Base-by-base conservation (phyloP, 2,888 invertebrate genomes). In the Macaria liturata region DNA sequence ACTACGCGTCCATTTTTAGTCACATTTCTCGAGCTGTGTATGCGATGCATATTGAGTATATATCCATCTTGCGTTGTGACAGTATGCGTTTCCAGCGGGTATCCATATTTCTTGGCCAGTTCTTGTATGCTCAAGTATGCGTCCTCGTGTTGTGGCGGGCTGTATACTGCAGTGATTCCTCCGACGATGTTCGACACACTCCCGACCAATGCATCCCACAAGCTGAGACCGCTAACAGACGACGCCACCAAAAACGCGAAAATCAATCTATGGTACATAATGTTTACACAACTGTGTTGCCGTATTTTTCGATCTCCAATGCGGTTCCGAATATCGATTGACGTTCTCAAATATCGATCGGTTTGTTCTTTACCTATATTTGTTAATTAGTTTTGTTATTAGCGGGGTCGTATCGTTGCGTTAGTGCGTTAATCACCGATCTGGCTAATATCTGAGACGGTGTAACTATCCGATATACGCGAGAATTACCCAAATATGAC, bases 61-160 rank as follows among this genome's bases (percentile, higher is more conserved):
- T 87, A 89, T 1, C 81, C 83, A 54, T 89, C 90, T 61, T 81
- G 73, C 0, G 90, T 87, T 0, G 54, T 61, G 0, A 86, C 81
- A 2, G 52, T 66, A 54, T 90, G 86, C 30, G 78, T 74, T 69
- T 88, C 83, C 0, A 86, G 62, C 3, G 61, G 51, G 54, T 84
- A 86, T 49, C 76, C 72, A 64, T 86, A 76, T 68, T 84, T 83
- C 2, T 7, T 48, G 0, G 69, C 73, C 9, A 88, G 53, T 58
- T 83, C 64, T 0, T 68, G 69, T 9, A 86, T 83, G 54, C 77
- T 81, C 9, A 85, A 61, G 51, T 63, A 62, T 0, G 81, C 74
- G 40, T 88, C 86, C 54, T 81, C 77, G 1, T 71, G 64, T 8
- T 42, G 42, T 42, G 5, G 4, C 1, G 9, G 32, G 3, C 4